Evolutionary conservation across 2,113 vertebrate genomes (phyloP), one percentile per base, ranked within the genome.

Genomic region (Thomomys bottae): DNA sequence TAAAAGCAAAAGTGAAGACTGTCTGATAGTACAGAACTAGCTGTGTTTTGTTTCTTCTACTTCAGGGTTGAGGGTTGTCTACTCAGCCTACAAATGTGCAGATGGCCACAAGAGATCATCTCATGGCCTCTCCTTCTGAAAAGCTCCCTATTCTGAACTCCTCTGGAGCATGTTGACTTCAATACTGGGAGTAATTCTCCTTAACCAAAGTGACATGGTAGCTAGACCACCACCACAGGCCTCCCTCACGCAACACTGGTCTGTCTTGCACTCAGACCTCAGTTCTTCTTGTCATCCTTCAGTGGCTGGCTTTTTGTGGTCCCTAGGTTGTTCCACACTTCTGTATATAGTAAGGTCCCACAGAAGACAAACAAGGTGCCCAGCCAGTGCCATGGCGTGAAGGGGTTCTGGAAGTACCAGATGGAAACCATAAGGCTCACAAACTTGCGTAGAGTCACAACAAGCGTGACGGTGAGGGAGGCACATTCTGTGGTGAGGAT

Each of bases 381-480:
- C 87, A 98, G 70, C 99, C 99, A 99, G 97, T 99, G 99, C 99
- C 99, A 99, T 67, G n/a, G 12, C 0, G 99, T 99, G 97, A 99
- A 99, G 36, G 99, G 98, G 96, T 99, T 99, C 86, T 67, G 98
- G 96, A 99, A 99, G 96, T 99, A 99, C 72, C 99, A 77, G 97
- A 99, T 99, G 97, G 99, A 99, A 93, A 99, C 97, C 96, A 99
- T 99, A 97, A 99, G 99, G 97, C 99, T 99, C 96, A 99, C 94
- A 11, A 99, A 99, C 96, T 99, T 99, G 59, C 99, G 98, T 0
- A 99, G 98, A 0, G 99, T 99, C 96, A 99, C 99, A 40, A 99
- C 98, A 72, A 99, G 97, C 0, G 99, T 99, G 94, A 99, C 99
- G 0, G 99, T 99, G 57, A 99, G 98, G 5, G 99, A 99, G 6